phyloP scores from a whole-genome alignment of 2,888 invertebrate genomes.

The Drosophila robusta region DNA sequence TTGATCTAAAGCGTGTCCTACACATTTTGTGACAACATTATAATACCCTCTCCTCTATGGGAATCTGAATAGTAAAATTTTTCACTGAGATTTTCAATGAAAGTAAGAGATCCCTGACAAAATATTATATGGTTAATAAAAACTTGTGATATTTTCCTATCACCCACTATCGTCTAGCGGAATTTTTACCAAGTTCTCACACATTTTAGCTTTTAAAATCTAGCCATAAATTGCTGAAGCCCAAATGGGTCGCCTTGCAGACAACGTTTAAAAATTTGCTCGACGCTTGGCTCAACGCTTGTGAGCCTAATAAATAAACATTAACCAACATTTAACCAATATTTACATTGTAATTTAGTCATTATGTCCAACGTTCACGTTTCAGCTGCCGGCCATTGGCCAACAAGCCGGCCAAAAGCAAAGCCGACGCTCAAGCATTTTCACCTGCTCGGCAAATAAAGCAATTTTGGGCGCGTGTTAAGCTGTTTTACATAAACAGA shows the following conservation, averaged over 20 bases:
- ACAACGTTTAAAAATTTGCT: slow-evolving; percentile 6
- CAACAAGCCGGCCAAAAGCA: slow-evolving; percentile 22
- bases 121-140: no score
- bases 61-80: no score
- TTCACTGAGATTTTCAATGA: no score
- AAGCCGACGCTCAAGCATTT: slow-evolving; percentile 43
- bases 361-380: slow-evolving; percentile 48
- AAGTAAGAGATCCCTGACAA: no score
- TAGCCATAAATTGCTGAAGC: slow-evolving; percentile 3
- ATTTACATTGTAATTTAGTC: slow-evolving; percentile 64
- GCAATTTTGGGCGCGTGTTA: slow-evolving; percentile 65
- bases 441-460: slow-evolving; percentile 58
- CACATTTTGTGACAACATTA: no score
- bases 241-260: background rate
- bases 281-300: slow-evolving; percentile 7
- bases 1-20: no score
- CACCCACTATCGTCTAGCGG: no score
- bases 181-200: background rate
- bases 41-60: no score
- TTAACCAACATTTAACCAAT: slow-evolving; percentile 55
- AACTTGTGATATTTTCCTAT: no score
- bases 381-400: slow-evolving; percentile 40
- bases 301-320: slow-evolving; percentile 52
- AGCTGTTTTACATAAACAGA: slow-evolving; percentile 68
- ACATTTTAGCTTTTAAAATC: background rate